Evolutionary conservation across 92 coral and sea anemone species (phyloP).

Genomic region (Umimayanthus chanpuru): DNA sequence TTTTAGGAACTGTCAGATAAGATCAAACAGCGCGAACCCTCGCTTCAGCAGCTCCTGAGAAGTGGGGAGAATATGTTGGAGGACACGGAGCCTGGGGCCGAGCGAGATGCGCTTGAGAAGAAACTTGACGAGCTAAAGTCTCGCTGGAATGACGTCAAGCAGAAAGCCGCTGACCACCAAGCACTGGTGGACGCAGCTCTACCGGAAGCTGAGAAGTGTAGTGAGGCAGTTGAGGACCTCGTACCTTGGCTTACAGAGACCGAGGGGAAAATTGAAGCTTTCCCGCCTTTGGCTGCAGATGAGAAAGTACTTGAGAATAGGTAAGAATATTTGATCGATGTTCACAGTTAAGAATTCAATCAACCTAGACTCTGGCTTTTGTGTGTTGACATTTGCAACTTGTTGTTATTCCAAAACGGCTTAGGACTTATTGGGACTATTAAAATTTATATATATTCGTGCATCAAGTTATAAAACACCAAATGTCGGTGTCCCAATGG

Average conservation of each 20-base stretch:
- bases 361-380: not conserved
- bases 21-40: conserved; percentile 82
- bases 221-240: conserved; percentile 68
- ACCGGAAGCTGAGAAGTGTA: conserved; percentile 83
- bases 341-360: not conserved
- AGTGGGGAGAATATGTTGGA: conserved; percentile 83
- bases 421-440: too few species aligned
- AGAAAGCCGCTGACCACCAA: conserved; percentile 70
- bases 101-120: conserved; percentile 75
- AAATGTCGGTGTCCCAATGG: too few species aligned
- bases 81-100: conserved; percentile 87
- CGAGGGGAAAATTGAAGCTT: conserved; percentile 71
- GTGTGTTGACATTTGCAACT: not conserved
- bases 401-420: too few species aligned
- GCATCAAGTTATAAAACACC: too few species aligned
- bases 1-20: conserved; percentile 71
- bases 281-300: conserved; percentile 75
- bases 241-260: conserved; percentile 83
- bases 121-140: conserved; percentile 77
- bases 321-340: conserved; percentile 22
- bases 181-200: conserved; percentile 66
- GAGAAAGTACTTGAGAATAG: conserved; percentile 59
- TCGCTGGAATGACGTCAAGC: conserved; percentile 82
- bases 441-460: too few species aligned
- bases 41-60: conserved; percentile 79